phyloP scores from a whole-genome alignment of 2,888 invertebrate species.

The Kryphioiulus occultus region DNA sequence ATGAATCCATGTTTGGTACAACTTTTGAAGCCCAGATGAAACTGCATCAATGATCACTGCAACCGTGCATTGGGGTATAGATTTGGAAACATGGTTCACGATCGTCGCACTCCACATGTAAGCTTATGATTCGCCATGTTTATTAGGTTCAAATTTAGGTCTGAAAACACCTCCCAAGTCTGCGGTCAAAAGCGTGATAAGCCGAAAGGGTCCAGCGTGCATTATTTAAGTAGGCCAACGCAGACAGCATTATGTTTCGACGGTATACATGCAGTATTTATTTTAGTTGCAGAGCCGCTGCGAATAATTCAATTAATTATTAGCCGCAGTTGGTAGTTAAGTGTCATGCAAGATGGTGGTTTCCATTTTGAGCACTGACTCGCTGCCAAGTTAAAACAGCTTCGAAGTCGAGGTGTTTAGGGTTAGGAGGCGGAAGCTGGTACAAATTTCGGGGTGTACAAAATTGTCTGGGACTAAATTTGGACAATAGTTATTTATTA shows the following conservation, averaged over 20 bases:
- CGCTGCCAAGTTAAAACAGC: background rate
- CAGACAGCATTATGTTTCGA: background rate
- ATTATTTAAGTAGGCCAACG: constrained; percentile 30
- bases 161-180: background rate
- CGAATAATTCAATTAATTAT: constrained; percentile 31
- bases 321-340: constrained; percentile 3
- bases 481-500: constrained; percentile 25
- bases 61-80: too few species aligned
- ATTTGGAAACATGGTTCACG: too few species aligned
- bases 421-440: background rate
- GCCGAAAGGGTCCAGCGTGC: background rate
- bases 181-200: constrained; percentile 24
- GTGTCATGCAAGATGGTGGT: background rate
- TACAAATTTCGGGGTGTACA: background rate
- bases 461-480: background rate
- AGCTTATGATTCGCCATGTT: too few species aligned
- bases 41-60: too few species aligned
- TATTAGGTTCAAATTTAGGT: too few species aligned
- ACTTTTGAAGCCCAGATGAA: too few species aligned
- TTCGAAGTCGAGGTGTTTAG: too few species aligned
- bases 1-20: background rate
- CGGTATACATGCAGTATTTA: background rate
- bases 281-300: background rate
- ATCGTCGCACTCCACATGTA: too few species aligned
- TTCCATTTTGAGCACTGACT: background rate